Evolutionary conservation across 2,113 vertebrate genomes (phyloP).

Genomic region (Taxidea taxus): DNA sequence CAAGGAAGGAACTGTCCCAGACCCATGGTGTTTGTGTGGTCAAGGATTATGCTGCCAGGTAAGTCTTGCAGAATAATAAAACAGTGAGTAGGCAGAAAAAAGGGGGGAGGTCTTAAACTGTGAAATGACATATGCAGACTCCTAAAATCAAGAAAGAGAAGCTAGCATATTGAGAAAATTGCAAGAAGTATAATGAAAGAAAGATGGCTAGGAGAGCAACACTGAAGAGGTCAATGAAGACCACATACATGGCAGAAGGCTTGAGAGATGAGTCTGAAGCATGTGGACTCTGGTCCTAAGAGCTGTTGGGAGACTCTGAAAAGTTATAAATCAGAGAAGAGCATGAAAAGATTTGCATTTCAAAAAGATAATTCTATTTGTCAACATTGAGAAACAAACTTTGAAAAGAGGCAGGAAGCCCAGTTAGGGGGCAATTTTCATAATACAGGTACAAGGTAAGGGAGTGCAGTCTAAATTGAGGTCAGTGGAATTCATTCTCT

Average conservation of each 20-base stretch:
- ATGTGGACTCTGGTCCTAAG: background rate
- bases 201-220: background rate
- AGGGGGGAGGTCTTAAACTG: background rate
- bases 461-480: background rate
- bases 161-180: background rate
- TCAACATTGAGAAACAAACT: background rate
- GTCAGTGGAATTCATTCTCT: background rate
- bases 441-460: background rate
- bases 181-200: background rate
- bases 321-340: background rate
- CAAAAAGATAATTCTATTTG: slow-evolving; percentile 1
- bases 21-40: background rate
- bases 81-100: background rate
- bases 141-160: background rate
- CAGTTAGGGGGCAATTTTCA: background rate
- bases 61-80: background rate
- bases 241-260: background rate
- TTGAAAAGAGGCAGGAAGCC: background rate
- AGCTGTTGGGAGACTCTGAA: background rate
- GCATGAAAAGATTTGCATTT: background rate
- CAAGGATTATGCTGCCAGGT: background rate
- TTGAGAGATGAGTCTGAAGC: background rate
- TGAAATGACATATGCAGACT: background rate
- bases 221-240: background rate
- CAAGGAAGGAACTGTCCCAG: background rate